Conservation (phyloP, 2,113 vertebrate genomes). For the Recurvirostra avosetta region DNA sequence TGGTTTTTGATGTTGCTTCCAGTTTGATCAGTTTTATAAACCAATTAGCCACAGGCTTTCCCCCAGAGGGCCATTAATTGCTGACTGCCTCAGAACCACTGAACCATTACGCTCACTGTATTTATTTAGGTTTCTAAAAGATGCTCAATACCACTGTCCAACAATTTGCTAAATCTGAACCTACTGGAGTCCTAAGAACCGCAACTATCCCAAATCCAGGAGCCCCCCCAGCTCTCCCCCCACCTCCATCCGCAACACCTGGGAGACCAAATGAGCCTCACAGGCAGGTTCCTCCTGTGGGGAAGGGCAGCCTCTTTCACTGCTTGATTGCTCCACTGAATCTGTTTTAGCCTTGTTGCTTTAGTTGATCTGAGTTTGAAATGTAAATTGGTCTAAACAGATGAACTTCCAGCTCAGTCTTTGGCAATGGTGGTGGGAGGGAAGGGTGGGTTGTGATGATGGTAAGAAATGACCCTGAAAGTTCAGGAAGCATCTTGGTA, state of each 20-base stretch:
- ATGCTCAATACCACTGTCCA: background rate
- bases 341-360: background rate
- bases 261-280: background rate
- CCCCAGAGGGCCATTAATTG: background rate
- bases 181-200: background rate
- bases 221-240: rapidly evolving
- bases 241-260: background rate
- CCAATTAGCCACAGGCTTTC: background rate
- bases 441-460: background rate
- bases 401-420: background rate
- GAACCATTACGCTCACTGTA: background rate
- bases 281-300: background rate
- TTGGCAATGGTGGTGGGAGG: background rate
- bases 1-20: background rate
- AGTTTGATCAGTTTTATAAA: background rate
- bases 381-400: background rate
- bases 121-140: background rate
- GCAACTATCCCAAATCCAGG: background rate
- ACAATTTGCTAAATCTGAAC: background rate
- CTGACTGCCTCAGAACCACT: background rate
- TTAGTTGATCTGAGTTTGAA: background rate
- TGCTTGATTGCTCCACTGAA: background rate
- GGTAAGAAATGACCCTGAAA: background rate
- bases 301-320: background rate
- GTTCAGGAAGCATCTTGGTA: background rate